Percentiles rank a stretch among this genome's conserved stretches.
phyloP scores from a whole-genome alignment of 1,140 invertebrate species.

The Planococcus citri region DNA sequence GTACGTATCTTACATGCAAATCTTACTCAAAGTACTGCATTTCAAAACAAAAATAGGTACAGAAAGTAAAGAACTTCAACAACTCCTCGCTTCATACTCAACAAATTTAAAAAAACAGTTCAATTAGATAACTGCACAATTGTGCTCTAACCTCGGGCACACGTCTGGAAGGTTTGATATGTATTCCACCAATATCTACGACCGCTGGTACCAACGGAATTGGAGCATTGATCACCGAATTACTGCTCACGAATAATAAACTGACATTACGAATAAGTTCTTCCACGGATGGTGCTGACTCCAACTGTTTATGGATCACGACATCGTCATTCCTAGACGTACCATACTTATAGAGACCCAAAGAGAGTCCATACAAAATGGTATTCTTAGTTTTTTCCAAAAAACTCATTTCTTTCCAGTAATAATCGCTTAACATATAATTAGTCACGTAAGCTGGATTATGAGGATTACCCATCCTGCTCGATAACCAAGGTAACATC shows the following conservation, averaged over 20 bases:
- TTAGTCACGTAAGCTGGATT: constrained; percentile 27
- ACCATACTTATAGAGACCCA: constrained; percentile 5
- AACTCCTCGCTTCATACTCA: too few species aligned
- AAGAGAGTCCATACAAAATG: constrained; percentile 17
- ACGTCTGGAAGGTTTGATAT: constrained; percentile 41
- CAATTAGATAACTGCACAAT: too few species aligned
- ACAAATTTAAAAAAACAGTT: too few species aligned
- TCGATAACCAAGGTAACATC: constrained; percentile 45
- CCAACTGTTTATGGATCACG: constrained; percentile 24
- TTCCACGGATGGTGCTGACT: constrained; percentile 36
- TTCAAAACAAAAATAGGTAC: too few species aligned
- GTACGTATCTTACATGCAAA: too few species aligned
- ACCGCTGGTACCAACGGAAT: constrained; percentile 45
- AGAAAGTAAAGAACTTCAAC: too few species aligned
- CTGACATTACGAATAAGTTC: constrained; percentile 43
- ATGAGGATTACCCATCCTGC: constrained; percentile 30
- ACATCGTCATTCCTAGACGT: constrained; percentile 1
- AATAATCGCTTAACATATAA: constrained; percentile 16
- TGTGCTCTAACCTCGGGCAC: constrained; percentile 41
- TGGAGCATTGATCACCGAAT: constrained; percentile 45
- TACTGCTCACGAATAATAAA: constrained; percentile 49
- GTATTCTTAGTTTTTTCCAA: constrained; percentile 25
- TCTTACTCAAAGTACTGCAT: too few species aligned
- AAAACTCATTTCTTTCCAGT: constrained; percentile 25
- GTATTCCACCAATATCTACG: constrained; percentile 53